These are phyloP conservation scores for Smithornis capensis DNA, from an alignment of 2,113 vertebrate species.

Conservation along the genomic window DNA sequence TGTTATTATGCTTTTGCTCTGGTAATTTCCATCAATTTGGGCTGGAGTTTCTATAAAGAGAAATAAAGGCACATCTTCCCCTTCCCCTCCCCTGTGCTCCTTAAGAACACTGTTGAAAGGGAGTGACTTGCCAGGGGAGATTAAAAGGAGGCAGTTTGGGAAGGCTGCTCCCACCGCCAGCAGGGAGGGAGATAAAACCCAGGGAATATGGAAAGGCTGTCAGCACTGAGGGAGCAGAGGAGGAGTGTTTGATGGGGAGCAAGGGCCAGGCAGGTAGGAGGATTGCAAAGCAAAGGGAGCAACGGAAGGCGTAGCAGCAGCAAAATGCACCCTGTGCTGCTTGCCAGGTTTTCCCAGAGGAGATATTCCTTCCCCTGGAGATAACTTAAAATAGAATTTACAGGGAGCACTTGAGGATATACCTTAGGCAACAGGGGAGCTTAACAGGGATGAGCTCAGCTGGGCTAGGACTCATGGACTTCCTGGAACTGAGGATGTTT, in stretches of 20 bases:
- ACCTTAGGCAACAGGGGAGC: neutral
- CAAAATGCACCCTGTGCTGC: neutral
- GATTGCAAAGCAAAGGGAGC: neutral
- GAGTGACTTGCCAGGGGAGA: neutral
- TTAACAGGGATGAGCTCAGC: neutral
- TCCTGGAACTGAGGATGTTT: neutral
- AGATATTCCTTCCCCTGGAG: neutral
- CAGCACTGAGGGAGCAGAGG: neutral
- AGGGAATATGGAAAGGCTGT: neutral
- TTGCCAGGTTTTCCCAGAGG: neutral
- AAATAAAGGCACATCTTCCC: neutral
- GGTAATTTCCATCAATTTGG: neutral
- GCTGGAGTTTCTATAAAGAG: neutral
- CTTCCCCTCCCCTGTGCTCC: neutral
- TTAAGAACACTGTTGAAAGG: neutral
- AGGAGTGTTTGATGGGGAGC: neutral
- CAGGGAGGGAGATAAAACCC: neutral
- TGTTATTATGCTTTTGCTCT: neutral
- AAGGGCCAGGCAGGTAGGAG: neutral
- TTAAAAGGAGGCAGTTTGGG: neutral
- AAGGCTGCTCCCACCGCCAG: neutral
- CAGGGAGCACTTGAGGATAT: neutral
- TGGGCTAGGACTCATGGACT: neutral
- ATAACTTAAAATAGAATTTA: neutral
- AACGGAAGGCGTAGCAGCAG: neutral